A percentile compares a stretch with the other conserved stretches of the same genome.
Evolutionary conservation across 2,113 vertebrate genomes (phyloP).

Genomic region (Willisornis vidua): DNA sequence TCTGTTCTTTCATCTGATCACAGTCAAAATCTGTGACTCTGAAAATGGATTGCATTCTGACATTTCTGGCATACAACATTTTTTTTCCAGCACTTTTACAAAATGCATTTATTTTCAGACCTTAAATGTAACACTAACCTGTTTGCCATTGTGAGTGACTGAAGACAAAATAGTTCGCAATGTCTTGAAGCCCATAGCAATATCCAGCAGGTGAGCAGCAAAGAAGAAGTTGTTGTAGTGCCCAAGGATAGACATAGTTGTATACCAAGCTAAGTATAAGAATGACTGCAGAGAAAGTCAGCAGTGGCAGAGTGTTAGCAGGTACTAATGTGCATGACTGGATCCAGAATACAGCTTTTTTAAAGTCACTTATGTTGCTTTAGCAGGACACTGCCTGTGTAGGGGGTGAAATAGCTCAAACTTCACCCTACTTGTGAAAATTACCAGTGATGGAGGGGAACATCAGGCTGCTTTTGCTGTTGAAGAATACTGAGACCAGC

Average conservation of each 20-base stretch:
- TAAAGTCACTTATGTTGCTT: background rate
- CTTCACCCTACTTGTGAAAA: background rate
- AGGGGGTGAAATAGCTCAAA: background rate
- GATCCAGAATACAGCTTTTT: background rate
- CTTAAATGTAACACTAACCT: slow-evolving; percentile 75
- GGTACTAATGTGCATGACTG: background rate
- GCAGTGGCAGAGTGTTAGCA: background rate
- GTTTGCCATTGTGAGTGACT: slow-evolving; percentile 98
- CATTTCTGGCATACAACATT: background rate
- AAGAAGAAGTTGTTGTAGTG: slow-evolving; percentile 99
- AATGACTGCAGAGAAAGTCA: slow-evolving; percentile 82
- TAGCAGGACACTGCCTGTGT: background rate
- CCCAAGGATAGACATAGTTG: slow-evolving; percentile 96
- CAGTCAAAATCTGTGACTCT: background rate
- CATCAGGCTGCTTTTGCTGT: fast-evolving
- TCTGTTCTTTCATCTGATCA: background rate
- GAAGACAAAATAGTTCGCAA: slow-evolving; percentile 95
- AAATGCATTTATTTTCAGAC: background rate
- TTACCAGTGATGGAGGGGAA: background rate
- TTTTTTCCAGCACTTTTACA: background rate
- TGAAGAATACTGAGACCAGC: background rate
- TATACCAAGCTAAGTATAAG: slow-evolving; percentile 97
- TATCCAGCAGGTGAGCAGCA: slow-evolving; percentile 94
- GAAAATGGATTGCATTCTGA: background rate
- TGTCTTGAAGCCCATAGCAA: slow-evolving; percentile 99